Evolutionary conservation across 2,888 invertebrate genomes (phyloP), one percentile per base, ranked within the genome.

Genomic region (Synergus itoensis): DNA sequence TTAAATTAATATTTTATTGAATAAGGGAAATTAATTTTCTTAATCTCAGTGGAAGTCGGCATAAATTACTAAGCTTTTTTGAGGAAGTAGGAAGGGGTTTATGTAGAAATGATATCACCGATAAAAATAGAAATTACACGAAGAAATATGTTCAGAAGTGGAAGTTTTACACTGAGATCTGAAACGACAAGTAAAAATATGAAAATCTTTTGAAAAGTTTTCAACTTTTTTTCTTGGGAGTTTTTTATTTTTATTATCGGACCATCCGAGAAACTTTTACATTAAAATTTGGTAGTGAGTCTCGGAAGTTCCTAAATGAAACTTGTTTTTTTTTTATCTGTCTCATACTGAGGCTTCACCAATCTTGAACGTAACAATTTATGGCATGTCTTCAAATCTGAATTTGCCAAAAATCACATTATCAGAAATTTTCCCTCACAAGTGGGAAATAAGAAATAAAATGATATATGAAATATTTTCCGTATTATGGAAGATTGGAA

Each of bases 161-260:
- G 28, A 63, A 63, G 63, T 63, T 63, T 36, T 12, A 14, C 63
- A 63, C 36, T 28, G 16, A 36, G 36, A 45, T 18, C 4, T 43
- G 11, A 43, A 67, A 43, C 36, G 36, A 63, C 16, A 18, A 67
- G 12, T 14, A 45, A 21, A 67, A 43, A 45, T 45, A 67, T 67
- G 21, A 45, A 45, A 45, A 67, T 28, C 28, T 18, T 21, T 65
- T 67, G 67, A 45, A 45, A 45, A 45, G 45, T 67, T 67, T 67
- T 14, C 45, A 67, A 45, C 21, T 67, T 16, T 28, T 63, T 63
- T 12, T 18, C 45, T 28, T 14, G 14, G 0, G 1, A n/a, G 7
- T 14, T 14, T 67, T 62, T 67, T 28, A 21, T 67, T 67, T 67
- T 67, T 28, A 28, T 45, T 14, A 67, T 18, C 28, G 14, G 21